These are phyloP conservation scores for Drosophila nannoptera DNA, from an alignment of 1,140 invertebrate species.

Conservation along the genomic window DNA sequence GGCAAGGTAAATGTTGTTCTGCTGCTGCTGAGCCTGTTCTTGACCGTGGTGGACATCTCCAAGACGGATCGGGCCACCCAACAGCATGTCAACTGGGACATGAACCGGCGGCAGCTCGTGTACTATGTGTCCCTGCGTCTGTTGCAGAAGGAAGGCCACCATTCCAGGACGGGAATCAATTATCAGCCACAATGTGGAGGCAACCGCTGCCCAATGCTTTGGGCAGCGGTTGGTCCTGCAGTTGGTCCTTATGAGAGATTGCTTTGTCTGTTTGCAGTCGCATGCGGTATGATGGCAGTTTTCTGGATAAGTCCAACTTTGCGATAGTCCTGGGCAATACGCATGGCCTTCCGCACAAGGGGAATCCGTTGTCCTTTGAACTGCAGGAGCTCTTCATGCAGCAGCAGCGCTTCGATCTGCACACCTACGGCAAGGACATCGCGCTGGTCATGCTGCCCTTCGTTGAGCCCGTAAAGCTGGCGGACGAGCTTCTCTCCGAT, in stretches of 20 bases:
- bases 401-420: slow-evolving; percentile 20
- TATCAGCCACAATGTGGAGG: slow-evolving; percentile 55
- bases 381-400: background rate
- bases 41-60: background rate
- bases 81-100: background rate
- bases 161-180: slow-evolving; percentile 50
- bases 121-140: slow-evolving; percentile 57
- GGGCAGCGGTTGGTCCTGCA: slow-evolving; percentile 13
- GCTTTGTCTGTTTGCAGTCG: slow-evolving; percentile 6
- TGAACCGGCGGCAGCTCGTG: background rate
- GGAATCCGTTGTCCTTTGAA: slow-evolving; percentile 9
- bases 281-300: slow-evolving; percentile 22
- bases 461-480: slow-evolving; percentile 18
- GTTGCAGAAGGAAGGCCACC: slow-evolving; percentile 9
- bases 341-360: slow-evolving; percentile 6
- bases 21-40: background rate
- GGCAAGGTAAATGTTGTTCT: background rate
- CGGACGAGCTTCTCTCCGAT: background rate
- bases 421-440: slow-evolving; percentile 42
- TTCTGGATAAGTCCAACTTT: slow-evolving; percentile 19
- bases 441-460: slow-evolving; percentile 29
- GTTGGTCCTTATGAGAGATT: background rate
- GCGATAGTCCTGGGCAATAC: slow-evolving; percentile 36
- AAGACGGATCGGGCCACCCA: background rate
- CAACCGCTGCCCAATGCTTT: slow-evolving; percentile 80